Conservation (phyloP, 2,888 invertebrate species). For the Shargacucullia verbasci region DNA sequence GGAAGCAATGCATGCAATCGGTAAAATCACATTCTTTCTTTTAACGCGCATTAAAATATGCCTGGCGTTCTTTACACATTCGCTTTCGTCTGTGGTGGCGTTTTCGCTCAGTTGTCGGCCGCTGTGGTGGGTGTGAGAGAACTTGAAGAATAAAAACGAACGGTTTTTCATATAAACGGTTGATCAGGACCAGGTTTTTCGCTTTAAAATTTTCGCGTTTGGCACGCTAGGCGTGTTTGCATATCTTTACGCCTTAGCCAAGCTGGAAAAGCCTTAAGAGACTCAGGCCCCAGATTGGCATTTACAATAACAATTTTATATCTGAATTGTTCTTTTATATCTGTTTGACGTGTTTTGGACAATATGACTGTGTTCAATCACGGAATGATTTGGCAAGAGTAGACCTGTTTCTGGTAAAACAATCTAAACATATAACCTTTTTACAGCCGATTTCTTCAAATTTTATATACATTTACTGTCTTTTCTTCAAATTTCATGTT, state of each 20-base stretch:
- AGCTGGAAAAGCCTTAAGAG: conserved; percentile 16
- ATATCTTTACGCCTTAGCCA: conserved; percentile 4
- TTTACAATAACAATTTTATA: not conserved
- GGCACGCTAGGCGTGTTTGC: not conserved
- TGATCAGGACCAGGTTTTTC: not conserved
- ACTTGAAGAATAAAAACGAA: too few relatives aligned
- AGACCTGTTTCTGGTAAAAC: too few relatives aligned
- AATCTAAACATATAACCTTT: too few relatives aligned
- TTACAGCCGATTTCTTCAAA: too few relatives aligned
- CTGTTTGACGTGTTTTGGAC: too few relatives aligned
- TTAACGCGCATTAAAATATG: not conserved
- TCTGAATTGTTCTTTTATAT: not conserved
- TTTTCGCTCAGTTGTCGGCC: too few relatives aligned
- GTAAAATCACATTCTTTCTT: conserved; percentile 16
- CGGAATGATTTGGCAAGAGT: too few relatives aligned
- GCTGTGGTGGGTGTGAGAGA: too few relatives aligned
- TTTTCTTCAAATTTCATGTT: too few relatives aligned
- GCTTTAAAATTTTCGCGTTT: conserved; percentile 2
- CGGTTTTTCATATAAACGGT: too few relatives aligned
- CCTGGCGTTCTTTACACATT: not conserved
- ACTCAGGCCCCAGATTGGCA: conserved; percentile 9
- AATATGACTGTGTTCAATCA: too few relatives aligned
- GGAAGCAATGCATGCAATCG: conserved; percentile 55
- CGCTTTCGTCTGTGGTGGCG: conserved; percentile 1
- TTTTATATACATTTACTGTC: too few relatives aligned